A percentile compares a stretch with the other conserved stretches of the same genome.
These are phyloP conservation scores for Etheostoma spectabile DNA, from an alignment of 2,113 vertebrate species.

Conservation along the genomic window DNA sequence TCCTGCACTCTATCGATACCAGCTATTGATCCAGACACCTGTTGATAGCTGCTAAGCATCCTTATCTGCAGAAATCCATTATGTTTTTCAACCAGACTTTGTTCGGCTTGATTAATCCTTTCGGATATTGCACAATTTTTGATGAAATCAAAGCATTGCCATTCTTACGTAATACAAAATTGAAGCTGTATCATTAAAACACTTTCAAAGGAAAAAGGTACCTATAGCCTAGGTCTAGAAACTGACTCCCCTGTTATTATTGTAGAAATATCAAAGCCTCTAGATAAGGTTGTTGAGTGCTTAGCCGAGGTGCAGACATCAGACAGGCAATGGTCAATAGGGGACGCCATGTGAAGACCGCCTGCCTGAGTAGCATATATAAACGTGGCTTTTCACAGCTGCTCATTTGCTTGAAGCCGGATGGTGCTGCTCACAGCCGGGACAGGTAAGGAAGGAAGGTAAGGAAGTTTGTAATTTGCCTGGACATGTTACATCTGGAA, in stretches of 20 bases:
- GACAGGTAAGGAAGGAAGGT: constrained; percentile 58
- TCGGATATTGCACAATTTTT: background rate
- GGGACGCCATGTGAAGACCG: constrained; percentile 48
- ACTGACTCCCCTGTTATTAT: background rate
- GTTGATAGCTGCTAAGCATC: background rate
- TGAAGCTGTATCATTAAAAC: background rate
- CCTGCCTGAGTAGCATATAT: constrained; percentile 24
- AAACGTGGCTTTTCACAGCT: constrained; percentile 42
- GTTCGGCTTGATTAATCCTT: constrained; percentile 41
- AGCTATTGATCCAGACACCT: constrained; percentile 31
- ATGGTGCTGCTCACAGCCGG: constrained; percentile 9
- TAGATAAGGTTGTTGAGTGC: background rate
- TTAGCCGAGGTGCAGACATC: background rate
- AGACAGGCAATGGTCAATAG: constrained; percentile 32
- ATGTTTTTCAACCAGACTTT: constrained; percentile 25
- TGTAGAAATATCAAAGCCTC: background rate
- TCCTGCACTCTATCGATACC: constrained; percentile 23
- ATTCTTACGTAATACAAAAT: background rate
- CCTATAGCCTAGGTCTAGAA: too few species aligned
- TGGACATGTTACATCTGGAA: background rate
- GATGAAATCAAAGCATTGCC: background rate
- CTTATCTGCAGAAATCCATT: constrained; percentile 43
- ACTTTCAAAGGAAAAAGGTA: background rate
- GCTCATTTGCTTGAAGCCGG: constrained; percentile 25
- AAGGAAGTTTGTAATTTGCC: constrained; percentile 4